Evolutionary conservation across 2,888 invertebrate species (phyloP).

Genomic region (Aphidius colemani): DNA sequence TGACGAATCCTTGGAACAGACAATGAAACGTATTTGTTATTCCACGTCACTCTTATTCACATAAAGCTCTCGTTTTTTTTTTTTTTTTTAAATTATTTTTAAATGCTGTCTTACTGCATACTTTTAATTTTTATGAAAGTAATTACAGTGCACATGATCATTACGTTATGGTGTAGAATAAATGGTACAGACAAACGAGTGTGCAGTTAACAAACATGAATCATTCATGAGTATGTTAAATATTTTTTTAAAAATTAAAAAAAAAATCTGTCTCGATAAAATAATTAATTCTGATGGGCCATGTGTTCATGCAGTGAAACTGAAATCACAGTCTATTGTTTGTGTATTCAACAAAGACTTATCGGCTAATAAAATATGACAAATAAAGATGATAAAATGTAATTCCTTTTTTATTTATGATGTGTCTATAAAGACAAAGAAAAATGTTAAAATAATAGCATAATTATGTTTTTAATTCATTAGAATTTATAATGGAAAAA

Average conservation of each 20-base stretch:
- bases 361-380: too few species aligned
- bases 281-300: slow-evolving; percentile 14
- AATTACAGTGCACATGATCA: slow-evolving; percentile 21
- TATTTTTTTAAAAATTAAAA: neutral
- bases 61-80: slow-evolving; percentile 15
- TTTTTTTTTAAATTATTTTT: slow-evolving; percentile 20
- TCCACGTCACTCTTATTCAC: slow-evolving; percentile 14
- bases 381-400: slow-evolving; percentile 4
- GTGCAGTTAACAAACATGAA: slow-evolving; percentile 25
- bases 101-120: too few species aligned
- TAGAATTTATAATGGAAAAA: too few species aligned
- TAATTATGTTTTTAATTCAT: too few species aligned
- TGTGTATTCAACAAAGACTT: too few species aligned
- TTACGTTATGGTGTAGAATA: slow-evolving; percentile 1
- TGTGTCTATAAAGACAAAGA: too few species aligned
- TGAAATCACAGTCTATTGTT: neutral
- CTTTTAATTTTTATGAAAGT: slow-evolving; percentile 12
- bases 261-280: neutral
- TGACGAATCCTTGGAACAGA: neutral
- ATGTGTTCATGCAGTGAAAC: neutral
- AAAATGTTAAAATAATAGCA: too few species aligned
- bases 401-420: neutral
- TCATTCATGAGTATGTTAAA: slow-evolving; percentile 20
- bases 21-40: slow-evolving; percentile 21
- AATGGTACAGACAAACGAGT: slow-evolving; percentile 26